Base-by-base conservation (phyloP, 2,888 invertebrate genomes). In the Eulithis testata region DNA sequence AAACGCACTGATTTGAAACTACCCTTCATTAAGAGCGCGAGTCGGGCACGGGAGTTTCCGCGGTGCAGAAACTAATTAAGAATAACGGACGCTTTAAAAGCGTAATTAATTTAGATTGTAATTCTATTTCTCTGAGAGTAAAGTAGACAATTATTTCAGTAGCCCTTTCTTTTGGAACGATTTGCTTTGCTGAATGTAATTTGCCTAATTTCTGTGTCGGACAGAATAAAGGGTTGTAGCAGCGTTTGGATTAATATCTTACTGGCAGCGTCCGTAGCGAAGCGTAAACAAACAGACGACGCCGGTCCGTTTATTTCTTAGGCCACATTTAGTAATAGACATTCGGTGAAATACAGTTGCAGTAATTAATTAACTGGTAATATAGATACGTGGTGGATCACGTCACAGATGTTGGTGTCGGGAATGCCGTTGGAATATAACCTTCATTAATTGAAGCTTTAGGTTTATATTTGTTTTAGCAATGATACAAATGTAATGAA, bases 31-130 rank as follows among this genome's bases (percentile, higher is more conserved):
- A 93, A 85, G 90, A 90, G 89, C 86, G 87, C 87, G 91, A 81
- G 63, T 11, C 63, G 66, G 63, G 83, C 81, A 81, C 81, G 85
- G 84, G 81, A 84, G 90, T 90, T 90, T 91, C 91, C 91, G 92
- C 91, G 92, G 92, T 91, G 92, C 93, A 90, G 89, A 91, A 92
- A 93, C 93, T 93, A 93, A 93, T 93, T 93, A 93, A 93, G 92
- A 93, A 92, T 92, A 93, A 93, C 93, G 93, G 92, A 93, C 92
- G 92, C 89, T 93, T 93, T 92, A 92, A 92, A 92, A 90, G 91
- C 93, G 91, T 93, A 93, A 93, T 93, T 92, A 92, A 93, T 93
- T 93, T 92, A 93, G 90, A 93, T 92, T 92, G 92, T 93, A 93
- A 93, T 93, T 93, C 92, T 93, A 93, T 93, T 92, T 93, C 92